Conservation (phyloP, 2,797 vertebrate genomes). For the Leuciscus waleckii region DNA sequence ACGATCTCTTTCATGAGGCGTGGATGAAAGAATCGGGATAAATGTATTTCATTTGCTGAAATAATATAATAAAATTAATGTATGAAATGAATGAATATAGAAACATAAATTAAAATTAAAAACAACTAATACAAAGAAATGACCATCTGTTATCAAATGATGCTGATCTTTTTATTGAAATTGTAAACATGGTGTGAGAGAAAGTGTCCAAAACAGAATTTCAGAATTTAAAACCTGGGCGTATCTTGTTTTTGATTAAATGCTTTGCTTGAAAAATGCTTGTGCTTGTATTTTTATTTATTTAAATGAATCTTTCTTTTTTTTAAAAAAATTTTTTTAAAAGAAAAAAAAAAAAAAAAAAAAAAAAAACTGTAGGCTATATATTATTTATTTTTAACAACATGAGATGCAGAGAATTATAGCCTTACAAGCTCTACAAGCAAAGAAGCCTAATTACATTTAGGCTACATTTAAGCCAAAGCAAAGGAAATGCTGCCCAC, state of each 20-base stretch:
- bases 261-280: background rate
- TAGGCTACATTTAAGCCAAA: constrained; percentile 22
- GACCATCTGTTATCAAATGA: no score
- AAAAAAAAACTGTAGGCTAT: no score
- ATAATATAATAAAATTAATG: background rate
- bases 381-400: background rate
- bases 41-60: background rate
- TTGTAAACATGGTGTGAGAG: no score
- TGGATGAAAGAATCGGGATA: background rate
- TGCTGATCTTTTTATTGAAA: background rate
- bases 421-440: background rate
- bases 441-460: constrained; percentile 17
- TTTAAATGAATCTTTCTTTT: background rate
- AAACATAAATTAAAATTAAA: background rate
- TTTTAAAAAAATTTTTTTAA: no score
- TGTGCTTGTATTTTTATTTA: no score
- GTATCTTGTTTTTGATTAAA: background rate
- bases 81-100: no score
- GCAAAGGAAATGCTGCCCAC: constrained; percentile 1
- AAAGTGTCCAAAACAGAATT: no score
- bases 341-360: background rate
- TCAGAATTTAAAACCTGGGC: no score
- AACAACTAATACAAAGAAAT: background rate
- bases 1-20: no score
- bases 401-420: background rate